phyloP scores from a whole-genome alignment of 2,888 invertebrate genomes.

The Stenurella melanura region DNA sequence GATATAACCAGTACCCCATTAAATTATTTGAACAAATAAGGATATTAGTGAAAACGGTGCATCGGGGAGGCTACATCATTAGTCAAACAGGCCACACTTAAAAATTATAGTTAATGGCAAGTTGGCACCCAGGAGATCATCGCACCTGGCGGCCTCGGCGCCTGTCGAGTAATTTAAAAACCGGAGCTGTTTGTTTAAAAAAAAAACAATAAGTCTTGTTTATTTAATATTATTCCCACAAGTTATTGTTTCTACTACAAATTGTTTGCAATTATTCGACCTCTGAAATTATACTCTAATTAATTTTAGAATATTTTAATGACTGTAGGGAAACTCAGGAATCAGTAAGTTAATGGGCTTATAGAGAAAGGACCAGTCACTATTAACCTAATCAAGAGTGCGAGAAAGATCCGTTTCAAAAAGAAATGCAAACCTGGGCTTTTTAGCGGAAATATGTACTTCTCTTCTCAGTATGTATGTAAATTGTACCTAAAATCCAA shows the following conservation, averaged over 20 bases:
- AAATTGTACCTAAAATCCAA: too few species aligned
- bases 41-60: too few species aligned
- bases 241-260: not conserved
- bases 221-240: not conserved
- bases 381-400: too few species aligned
- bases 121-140: constrained; percentile 6
- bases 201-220: not conserved
- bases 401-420: too few species aligned
- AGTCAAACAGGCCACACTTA: not conserved
- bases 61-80: too few species aligned
- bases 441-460: too few species aligned
- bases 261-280: not conserved
- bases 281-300: not conserved
- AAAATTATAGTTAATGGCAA: not conserved
- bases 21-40: too few species aligned
- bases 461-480: too few species aligned
- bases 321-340: not conserved
- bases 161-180: not conserved
- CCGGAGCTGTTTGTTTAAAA: not conserved
- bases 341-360: not conserved
- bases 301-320: not conserved
- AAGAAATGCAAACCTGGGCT: too few species aligned
- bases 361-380: not conserved
- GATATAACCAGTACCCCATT: too few species aligned
- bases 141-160: constrained; percentile 9